Evolutionary conservation across 2,888 invertebrate genomes (phyloP), one percentile per base, ranked within the genome.

Genomic region (Stenodema calcarata): DNA sequence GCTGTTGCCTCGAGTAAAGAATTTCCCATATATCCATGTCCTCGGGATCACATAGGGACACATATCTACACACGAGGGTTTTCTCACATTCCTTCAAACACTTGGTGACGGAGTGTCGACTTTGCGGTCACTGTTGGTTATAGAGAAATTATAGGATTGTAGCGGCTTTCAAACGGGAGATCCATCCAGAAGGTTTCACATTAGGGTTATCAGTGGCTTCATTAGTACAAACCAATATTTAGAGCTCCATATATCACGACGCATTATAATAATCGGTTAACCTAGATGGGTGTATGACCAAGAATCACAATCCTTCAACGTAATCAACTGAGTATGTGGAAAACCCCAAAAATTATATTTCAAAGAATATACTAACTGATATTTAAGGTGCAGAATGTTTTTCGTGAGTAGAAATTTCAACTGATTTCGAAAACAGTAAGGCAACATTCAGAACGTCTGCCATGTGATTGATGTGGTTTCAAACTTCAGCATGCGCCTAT

Each of bases 1-100:
- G 70, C 75, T 84, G 84, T 75, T 84, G 84, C 54, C 82, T 54
- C 42, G 42, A 73, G 75, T 84, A 84, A 7, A 73, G 75, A 30
- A 84, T 42, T 75, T 84, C 84, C 84, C 84, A 84, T 75, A 84
- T 75, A 84, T 84, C 84, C 84, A 84, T 84, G 84, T 84, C 84
- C 84, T 62, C 42, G 69, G 18, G 69, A 7, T 47, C 41, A 78
- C 78, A 44, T 78, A 14, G 78, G 78, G 78, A 78, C 41, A 78
- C 78, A 78, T 78, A 62, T 62, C 62, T 62, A 62, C 62, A 7
- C 62, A 23, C 62, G 7, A 62, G 62, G 62, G 7, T 18, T 35
- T 35, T 23, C 23, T 62, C 62, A 62, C 62, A 62, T 62, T 62
- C 62, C 62, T 62, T 62, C 62, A 12, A 62, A 23, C 62, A 62